These are phyloP conservation scores for Eulemur coronatus DNA, from an alignment of 2,797 vertebrate species.

Conservation along the genomic window DNA sequence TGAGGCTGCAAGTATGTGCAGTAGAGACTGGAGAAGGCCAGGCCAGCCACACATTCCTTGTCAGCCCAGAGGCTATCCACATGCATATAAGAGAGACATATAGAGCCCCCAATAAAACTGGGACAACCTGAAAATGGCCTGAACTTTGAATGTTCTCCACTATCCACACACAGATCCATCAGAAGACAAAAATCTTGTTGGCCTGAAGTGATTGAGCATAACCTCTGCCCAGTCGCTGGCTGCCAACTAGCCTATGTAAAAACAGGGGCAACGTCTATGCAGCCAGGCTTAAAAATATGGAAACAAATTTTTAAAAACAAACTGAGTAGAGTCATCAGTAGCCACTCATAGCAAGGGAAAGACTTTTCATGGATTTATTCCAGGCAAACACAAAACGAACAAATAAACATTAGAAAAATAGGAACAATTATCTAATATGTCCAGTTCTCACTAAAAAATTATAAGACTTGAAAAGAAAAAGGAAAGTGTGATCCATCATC, in stretches of 20 bases:
- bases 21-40: neutral
- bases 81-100: neutral
- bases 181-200: neutral
- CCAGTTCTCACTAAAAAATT: neutral
- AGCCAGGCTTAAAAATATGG: neutral
- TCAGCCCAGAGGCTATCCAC: too few relatives aligned
- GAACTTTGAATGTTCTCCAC: too few relatives aligned
- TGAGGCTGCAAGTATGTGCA: accelerated
- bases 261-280: neutral
- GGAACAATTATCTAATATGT: neutral
- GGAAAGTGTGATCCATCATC: neutral
- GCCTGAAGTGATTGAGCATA: neutral
- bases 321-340: neutral
- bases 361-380: neutral
- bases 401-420: neutral
- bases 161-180: accelerated
- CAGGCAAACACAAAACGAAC: neutral
- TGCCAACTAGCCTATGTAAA: accelerated
- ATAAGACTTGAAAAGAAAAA: neutral
- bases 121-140: accelerated
- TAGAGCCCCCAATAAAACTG: neutral
- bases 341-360: neutral
- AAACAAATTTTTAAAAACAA: neutral
- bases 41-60: accelerated
- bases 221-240: neutral